Evolutionary conservation across 2,113 vertebrate species (phyloP), one percentile per base, ranked within the genome.

Genomic region (Sapayoa aenigma): DNA sequence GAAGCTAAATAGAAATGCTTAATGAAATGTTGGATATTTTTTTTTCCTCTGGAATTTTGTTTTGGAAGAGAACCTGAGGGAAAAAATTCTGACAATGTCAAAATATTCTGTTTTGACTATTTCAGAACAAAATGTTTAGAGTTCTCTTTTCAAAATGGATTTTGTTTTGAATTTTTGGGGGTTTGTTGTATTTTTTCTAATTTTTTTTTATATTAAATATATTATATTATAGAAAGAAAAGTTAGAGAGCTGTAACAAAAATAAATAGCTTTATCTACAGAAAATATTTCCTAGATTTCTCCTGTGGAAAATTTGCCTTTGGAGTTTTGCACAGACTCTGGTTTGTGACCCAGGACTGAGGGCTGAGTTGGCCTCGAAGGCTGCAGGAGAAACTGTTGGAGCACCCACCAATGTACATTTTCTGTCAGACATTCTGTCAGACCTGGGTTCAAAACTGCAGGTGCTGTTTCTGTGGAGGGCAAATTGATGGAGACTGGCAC

Each of bases 91-190:
- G 79, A 96, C 93, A 95, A 93, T 95, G 92, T 96, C 92, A 96
- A 96, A 95, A 96, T 93, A 93, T 72, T 95, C 94, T 96, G 93
- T 95, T 97, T 96, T 95, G 94, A 93, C 92, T 96, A 93, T 95
- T 96, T 96, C 56, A 37, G 95, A 88, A 78, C 85, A 74, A 93
- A 96, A 94, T 93, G 88, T 96, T 96, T 97, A 90, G 78, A 94
- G 88, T 96, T 96, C 65, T 90, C 68, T 83, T 84, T 84, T 94
- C 5, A 1, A 69, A 84, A 88, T 1, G 79, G 83, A 49, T 92
- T 74, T 93, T 96, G 95, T 95, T 97, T 95, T 93, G 96, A 14
- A 97, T 95, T 96, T 95, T 39, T 93, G 93, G 19, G 35, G 67
- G 37, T 93, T 67, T 35, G 14, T 86, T 96, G 14, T 84, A 84